Percentiles rank a stretch among this genome's conserved stretches.
Conservation (phyloP, 2,888 invertebrate species). For the Tipula helvola region DNA sequence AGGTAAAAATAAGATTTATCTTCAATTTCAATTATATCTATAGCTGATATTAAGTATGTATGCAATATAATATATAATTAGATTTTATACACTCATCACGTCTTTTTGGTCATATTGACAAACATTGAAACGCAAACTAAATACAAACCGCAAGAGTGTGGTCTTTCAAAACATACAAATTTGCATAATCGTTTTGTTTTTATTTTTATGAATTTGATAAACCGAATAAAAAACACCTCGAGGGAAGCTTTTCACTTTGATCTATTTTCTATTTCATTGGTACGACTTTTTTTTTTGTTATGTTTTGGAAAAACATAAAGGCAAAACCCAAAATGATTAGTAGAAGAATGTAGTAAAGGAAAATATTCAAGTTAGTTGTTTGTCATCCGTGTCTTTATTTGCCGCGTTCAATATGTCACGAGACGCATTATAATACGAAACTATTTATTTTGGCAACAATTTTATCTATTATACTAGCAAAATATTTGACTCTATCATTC, state of each 20-base stretch:
- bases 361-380: background rate
- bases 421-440: background rate
- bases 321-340: background rate
- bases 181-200: background rate
- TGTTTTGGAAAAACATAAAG: background rate
- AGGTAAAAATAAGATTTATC: too few species aligned
- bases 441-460: background rate
- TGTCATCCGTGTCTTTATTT: background rate
- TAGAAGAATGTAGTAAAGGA: background rate
- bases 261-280: background rate
- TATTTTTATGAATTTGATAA: background rate
- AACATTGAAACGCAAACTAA: background rate
- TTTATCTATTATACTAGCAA: background rate
- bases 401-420: background rate
- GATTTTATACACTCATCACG: too few species aligned
- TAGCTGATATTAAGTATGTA: too few species aligned
- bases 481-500: background rate
- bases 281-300: background rate
- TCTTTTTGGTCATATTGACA: background rate
- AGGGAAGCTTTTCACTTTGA: background rate
- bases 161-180: background rate
- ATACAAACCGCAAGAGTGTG: background rate
- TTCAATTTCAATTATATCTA: too few species aligned
- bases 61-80: too few species aligned
- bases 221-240: background rate